Base-by-base conservation (phyloP, 1,140 invertebrate genomes). In the Harlomillsia oculata region DNA sequence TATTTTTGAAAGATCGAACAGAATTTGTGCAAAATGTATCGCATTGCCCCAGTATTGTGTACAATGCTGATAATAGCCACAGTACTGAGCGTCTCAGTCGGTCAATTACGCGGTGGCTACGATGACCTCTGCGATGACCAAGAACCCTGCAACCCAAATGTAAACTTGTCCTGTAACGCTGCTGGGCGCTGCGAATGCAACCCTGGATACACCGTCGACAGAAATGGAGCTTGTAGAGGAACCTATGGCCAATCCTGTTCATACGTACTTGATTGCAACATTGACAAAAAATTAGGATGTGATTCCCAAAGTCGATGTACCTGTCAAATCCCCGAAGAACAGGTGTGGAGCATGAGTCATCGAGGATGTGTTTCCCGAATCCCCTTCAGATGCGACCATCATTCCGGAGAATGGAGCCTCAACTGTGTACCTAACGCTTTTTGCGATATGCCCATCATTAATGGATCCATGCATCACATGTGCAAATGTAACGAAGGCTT, bases 401-500 rank as follows among this genome's bases (percentile, higher is more conserved):
- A 23, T 1, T 26, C 23, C 1, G 20, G 20, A 14, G 41, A 44
- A n/a, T 44, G 25, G 5, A 44, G 21, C 6, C 13, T 44, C 0
- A 9, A 25, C 11, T 44, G 41, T 11, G 41, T 44, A 1, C 6
- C 25, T 14, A 26, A 26, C 14, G 41, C 41, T 14, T 44, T 9
- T 44, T 44, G 41, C 28, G 41, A 44, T 13, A 44, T 44, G 41
- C 41, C 41, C 25, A 44, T 44, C 2, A 26, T 44, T 3, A 21
- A 44, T 26, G 41, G 41, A 5, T 8, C 4, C 1, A 44, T 44
- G 41, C 11, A 5, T 25, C 41, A 44, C 23, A 6, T 6, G 14
- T 44, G 41, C 23, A 26, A 23, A 48, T 48, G 45, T 32, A 30
- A 14, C 3, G 45, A 48, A 48, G 45, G 45, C 2, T 48, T 28